phyloP scores from a whole-genome alignment of 2,113 vertebrate species.

The cat (Felis catus) region F.catus_Fca126_mat1.0 CM031420.1:72769501-72770000 shows the following conservation, averaged over 20 bases:
- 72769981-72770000: too few relatives aligned
- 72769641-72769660: conserved; percentile 32
- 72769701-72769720: conserved; percentile 59
- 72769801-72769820: conserved; percentile 21
- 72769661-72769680: conserved; percentile 45
- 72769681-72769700: conserved; percentile 59
- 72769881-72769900: background rate
- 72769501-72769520: conserved; percentile 22
- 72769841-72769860: conserved; percentile 55
- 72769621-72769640: conserved; percentile 44
- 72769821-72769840: background rate
- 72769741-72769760: conserved; percentile 49
- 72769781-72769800: background rate
- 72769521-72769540: conserved; percentile 23
- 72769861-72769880: background rate
- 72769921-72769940: too few relatives aligned
- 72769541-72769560: conserved; percentile 8
- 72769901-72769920: too few relatives aligned
- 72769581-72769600: background rate
- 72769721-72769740: conserved; percentile 37
- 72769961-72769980: too few relatives aligned
- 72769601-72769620: conserved; percentile 10
- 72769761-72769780: background rate
- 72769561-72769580: conserved; percentile 7
- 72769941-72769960: too few relatives aligned